Evolutionary conservation across 2,888 invertebrate genomes (phyloP), one percentile per base, ranked within the genome.

Genomic region (Metopia argyrocephala): DNA sequence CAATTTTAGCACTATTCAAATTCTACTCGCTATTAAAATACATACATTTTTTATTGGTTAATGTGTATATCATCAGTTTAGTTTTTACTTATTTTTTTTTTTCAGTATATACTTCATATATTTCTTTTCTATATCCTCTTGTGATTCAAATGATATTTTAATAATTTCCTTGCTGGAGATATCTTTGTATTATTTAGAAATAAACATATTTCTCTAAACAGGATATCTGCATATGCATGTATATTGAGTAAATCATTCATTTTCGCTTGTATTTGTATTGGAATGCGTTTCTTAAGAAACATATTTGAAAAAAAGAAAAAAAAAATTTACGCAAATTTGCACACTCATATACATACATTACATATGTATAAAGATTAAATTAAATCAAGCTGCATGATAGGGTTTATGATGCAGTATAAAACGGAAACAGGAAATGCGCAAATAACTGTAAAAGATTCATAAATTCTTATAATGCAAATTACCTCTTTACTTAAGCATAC

Each of bases 391-490:
- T 73, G 54, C 64, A 64, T 64, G 62, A 28, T 45, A 56, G 38
- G 38, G 21, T 62, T 61, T 71, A 61, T 59, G 46, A 27, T 78
- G 70, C 64, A 59, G 46, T 46, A 20, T 70, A 21, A 70, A 56
- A 54, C 85, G 87, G 86, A 87, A 87, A 83, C 87, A 85, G 88
- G 87, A 87, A 87, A 87, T 87, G 88, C 87, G 87, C 86, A 88
- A 88, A 88, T 86, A 83, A 85, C 86, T 85, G 82, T 73, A 76
- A 57, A 80, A 68, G 68, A 27, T 50, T 18, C 64, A 25, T 65
- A 18, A 18, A 20, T 18, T 20, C 28, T 23, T 38, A 52, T 45
- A 59, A 61, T 59, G n/a, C 27, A 23, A 15, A 25, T 15, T 62
- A 56, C 25, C 31, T 46, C 50, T n/a, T 45, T 38, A 38, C 23